These are phyloP conservation scores for Prosapia bicincta DNA, from an alignment of 2,888 invertebrate species.

Conservation along the genomic window DNA sequence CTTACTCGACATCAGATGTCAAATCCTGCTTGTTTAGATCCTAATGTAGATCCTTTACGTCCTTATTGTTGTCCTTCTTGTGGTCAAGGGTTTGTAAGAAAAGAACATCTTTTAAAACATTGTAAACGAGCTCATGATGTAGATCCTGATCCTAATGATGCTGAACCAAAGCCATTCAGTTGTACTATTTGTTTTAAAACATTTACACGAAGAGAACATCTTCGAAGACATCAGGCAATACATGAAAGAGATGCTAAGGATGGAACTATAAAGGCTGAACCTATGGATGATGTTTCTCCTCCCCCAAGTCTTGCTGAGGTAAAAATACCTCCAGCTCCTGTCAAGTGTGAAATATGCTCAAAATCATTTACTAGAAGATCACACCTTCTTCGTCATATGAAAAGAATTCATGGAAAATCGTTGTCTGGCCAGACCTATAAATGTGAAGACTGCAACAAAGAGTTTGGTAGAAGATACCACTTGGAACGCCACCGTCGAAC, in stretches of 20 bases:
- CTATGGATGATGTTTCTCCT: constrained; percentile 14
- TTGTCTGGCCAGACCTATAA: constrained; percentile 27
- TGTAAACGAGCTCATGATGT: constrained; percentile 39
- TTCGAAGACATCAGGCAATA: constrained; percentile 37
- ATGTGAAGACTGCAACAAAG: constrained; percentile 38
- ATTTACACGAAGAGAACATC: constrained; percentile 40
- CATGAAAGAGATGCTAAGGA: constrained; percentile 30
- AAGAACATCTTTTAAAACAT: constrained; percentile 41
- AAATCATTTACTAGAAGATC: constrained; percentile 38
- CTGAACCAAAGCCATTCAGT: constrained; percentile 38
- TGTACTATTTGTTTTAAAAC: constrained; percentile 39
- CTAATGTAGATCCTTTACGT: constrained; percentile 30
- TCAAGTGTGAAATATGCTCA: constrained; percentile 37
- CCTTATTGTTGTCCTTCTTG: constrained; percentile 38
- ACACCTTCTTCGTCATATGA: constrained; percentile 39
- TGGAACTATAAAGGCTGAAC: constrained; percentile 11
- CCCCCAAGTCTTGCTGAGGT: constrained; percentile 6
- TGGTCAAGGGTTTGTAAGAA: constrained; percentile 39
- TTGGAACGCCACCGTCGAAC: constrained; percentile 38
- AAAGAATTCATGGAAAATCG: constrained; percentile 30
- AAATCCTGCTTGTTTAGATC: constrained; percentile 32
- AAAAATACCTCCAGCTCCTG: constrained; percentile 14
- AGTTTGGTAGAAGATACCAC: constrained; percentile 39
- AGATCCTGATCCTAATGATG: constrained; percentile 32
- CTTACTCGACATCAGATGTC: constrained; percentile 39